Evolutionary conservation across 2,888 invertebrate species (phyloP).

Genomic region (Conops quadrifasciatus): DNA sequence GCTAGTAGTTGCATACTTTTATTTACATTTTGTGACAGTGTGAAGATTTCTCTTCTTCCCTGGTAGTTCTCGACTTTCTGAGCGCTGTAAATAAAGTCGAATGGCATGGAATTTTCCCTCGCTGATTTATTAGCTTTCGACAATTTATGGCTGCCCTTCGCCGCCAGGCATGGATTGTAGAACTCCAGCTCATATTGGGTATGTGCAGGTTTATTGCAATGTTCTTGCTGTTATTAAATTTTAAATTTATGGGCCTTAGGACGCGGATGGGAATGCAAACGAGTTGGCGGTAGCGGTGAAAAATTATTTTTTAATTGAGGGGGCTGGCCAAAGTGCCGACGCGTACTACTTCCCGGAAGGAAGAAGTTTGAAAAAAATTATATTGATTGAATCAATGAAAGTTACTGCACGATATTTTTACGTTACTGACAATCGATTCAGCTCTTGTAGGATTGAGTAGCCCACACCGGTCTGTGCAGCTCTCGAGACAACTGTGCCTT

Average conservation of each 20-base stretch:
- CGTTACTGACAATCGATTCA: background rate
- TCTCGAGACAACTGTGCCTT: constrained; percentile 54
- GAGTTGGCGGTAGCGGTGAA: constrained; percentile 36
- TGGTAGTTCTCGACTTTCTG: constrained; percentile 35
- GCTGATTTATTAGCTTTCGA: constrained; percentile 63
- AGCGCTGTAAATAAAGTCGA: constrained; percentile 48
- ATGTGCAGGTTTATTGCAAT: constrained; percentile 56
- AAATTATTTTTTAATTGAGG: constrained; percentile 59
- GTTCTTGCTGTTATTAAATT: constrained; percentile 59
- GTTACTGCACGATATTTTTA: background rate
- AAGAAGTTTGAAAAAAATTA: background rate
- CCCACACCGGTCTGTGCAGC: constrained; percentile 46
- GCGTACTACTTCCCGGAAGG: background rate
- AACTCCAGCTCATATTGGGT: constrained; percentile 52
- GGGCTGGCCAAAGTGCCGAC: constrained; percentile 35
- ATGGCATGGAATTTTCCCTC: constrained; percentile 59
- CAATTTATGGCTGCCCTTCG: constrained; percentile 60
- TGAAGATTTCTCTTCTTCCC: constrained; percentile 27
- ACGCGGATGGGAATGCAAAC: constrained; percentile 36
- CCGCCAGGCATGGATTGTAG: constrained; percentile 43
- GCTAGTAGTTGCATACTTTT: too few species aligned
- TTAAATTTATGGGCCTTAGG: constrained; percentile 60
- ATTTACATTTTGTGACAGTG: background rate
- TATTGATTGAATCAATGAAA: background rate
- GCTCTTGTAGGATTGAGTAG: constrained; percentile 12